Base-by-base conservation (phyloP, 2,888 invertebrate species). In the Himalopsyche anomala region DNA sequence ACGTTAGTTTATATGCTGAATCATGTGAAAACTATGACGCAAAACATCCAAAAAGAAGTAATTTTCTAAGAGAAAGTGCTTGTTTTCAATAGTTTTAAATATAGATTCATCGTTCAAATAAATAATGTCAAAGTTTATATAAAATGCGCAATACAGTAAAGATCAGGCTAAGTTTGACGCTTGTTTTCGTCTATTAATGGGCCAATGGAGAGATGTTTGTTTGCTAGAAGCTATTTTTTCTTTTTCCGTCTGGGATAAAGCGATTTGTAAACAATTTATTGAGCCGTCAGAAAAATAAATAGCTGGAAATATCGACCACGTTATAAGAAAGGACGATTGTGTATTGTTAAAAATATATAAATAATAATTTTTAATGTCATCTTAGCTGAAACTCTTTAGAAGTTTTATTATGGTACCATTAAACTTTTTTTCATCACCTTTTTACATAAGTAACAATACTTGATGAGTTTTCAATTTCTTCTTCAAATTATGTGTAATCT, bases 231-330 rank as follows among this genome's bases (percentile, higher is more conserved):
- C 19, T 51, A 51, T 51, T 51, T 62, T 62, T 62, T 62, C 62
- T 62, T 62, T 62, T 62, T 62, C 62, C 62, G 62, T 62, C 62
- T 62, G 62, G 62, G 62, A 62, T 62, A 62, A 62, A 62, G 62
- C 62, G 62, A 62, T 62, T 62, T 62, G 19, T 62, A 62, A 62
- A 62, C 62, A 62, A 62, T 62, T n/a, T 62, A 62, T 19, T 62
- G 62, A 62, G 19, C 62, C 62, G 62, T 62, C 62, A 62, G 62
- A 62, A 28, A 51, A 62, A 62, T 62, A 62, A 62, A 62, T 62
- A 62, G 62, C 62, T 62, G 62, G 62, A 19, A 62, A 62, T 19
- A 62, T 62, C 62, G 62, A 62, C 62, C 62, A 62, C 62, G 1
- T 28, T 19, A 62, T 62, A 62, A 19, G 6, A 62, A 62, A 51